A percentile compares a stretch with the other conserved stretches of the same genome.
phyloP scores from a whole-genome alignment of 2,888 invertebrate genomes.

The Hedya salicella region DNA sequence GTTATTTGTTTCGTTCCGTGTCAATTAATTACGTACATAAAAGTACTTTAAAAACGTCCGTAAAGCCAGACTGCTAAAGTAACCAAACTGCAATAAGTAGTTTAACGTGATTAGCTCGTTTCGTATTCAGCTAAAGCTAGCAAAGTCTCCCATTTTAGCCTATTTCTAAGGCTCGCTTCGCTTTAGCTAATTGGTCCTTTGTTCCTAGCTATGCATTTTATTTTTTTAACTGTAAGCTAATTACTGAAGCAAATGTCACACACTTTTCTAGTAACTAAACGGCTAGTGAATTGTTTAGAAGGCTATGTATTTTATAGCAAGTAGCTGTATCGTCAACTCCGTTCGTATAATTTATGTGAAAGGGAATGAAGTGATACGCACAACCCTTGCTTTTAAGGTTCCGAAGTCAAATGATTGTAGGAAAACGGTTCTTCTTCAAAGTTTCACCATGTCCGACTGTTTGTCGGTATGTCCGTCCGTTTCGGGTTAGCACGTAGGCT shows the following conservation, averaged over 20 bases:
- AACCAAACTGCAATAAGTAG: conserved; percentile 34
- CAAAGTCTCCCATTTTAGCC: conserved; percentile 21
- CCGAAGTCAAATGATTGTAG: too few relatives aligned
- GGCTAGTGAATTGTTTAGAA: not conserved
- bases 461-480: too few relatives aligned
- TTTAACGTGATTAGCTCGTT: conserved; percentile 38
- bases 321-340: too few relatives aligned
- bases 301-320: too few relatives aligned
- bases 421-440: too few relatives aligned
- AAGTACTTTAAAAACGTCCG: not conserved
- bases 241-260: not conserved
- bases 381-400: too few relatives aligned
- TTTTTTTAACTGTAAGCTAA: conserved; percentile 1
- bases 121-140: conserved; percentile 33
- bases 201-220: not conserved
- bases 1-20: too few relatives aligned
- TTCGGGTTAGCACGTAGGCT: too few relatives aligned
- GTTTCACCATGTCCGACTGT: too few relatives aligned
- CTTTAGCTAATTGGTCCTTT: conserved; percentile 4
- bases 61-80: conserved; percentile 13
- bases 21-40: too few relatives aligned
- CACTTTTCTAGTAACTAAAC: not conserved
- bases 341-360: too few relatives aligned
- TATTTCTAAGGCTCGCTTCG: conserved; percentile 21
- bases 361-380: too few relatives aligned